Conservation (phyloP, 2,888 invertebrate species). For the Hoplodrina ambigua region DNA sequence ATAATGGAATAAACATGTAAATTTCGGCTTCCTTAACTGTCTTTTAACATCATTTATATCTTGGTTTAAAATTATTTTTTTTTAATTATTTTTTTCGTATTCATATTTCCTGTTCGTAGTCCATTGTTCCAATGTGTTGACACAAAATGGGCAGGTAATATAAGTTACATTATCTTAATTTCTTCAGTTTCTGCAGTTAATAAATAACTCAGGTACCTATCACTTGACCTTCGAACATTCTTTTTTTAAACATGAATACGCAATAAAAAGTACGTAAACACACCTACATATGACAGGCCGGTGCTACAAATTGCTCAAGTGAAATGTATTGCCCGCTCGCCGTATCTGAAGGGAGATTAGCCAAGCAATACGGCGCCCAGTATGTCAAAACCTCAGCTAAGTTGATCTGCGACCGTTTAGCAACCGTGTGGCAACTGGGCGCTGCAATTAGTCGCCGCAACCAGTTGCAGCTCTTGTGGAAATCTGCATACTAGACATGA, state of each 20-base stretch:
- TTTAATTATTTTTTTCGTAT: neutral
- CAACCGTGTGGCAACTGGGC: conserved; percentile 39
- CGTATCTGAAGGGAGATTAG: conserved; percentile 51
- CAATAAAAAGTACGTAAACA: conserved; percentile 8
- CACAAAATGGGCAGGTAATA: too few species aligned
- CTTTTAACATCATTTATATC: too few species aligned
- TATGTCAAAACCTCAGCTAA: conserved; percentile 50
- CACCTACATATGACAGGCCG: conserved; percentile 16
- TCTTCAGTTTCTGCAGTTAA: neutral
- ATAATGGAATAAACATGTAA: too few species aligned
- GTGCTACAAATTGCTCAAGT: conserved; percentile 30
- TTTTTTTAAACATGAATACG: neutral
- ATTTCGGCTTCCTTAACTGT: too few species aligned
- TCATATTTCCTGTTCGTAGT: neutral
- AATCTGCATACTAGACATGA: conserved; percentile 48
- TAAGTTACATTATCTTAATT: neutral
- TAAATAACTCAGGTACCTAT: neutral
- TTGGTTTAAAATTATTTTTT: neutral
- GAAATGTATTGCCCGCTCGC: conserved; percentile 25
- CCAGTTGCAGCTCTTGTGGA: conserved; percentile 51
- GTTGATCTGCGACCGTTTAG: conserved; percentile 47
- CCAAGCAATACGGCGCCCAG: conserved; percentile 47
- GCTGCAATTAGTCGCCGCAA: conserved; percentile 28
- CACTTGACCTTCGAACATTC: neutral
- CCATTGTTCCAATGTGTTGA: neutral